Evolutionary conservation across 2,888 invertebrate genomes (phyloP).

Genomic region (Noctua pronuba): DNA sequence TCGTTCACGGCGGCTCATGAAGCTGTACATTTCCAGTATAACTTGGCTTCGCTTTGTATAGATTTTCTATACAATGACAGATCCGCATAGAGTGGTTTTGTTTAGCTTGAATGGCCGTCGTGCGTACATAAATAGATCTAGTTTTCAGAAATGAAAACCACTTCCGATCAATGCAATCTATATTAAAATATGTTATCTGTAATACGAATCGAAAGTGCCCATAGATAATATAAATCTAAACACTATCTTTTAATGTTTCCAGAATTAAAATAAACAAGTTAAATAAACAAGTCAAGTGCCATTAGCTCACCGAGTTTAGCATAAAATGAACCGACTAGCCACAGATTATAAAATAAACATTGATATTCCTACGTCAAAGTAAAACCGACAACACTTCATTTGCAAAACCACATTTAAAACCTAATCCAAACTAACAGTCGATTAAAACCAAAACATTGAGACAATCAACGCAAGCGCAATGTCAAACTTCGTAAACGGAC

Average conservation of each 20-base stretch:
- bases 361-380: slow-evolving; percentile 51
- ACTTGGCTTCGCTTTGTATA: no score
- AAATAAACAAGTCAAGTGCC: slow-evolving; percentile 36
- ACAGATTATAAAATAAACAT: slow-evolving; percentile 53
- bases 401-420: slow-evolving; percentile 51
- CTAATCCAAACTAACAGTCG: slow-evolving; percentile 56
- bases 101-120: no score
- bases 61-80: no score
- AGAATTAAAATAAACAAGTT: slow-evolving; percentile 59
- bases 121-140: slow-evolving; percentile 14
- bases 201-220: slow-evolving; percentile 49
- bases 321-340: slow-evolving; percentile 47
- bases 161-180: slow-evolving; percentile 21
- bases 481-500: slow-evolving; percentile 59
- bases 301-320: slow-evolving; percentile 48
- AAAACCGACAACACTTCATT: slow-evolving; percentile 55
- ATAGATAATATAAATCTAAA: slow-evolving; percentile 56
- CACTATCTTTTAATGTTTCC: slow-evolving; percentile 57
- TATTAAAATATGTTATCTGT: slow-evolving; percentile 45
- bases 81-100: no score
- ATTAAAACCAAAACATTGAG: slow-evolving; percentile 61
- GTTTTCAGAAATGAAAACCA: slow-evolving; percentile 32
- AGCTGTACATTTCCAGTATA: no score
- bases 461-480: slow-evolving; percentile 62
- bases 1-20: no score